These are phyloP conservation scores for Trypoxylus dichotomus DNA, from an alignment of 1,140 invertebrate genomes.

Conservation along the genomic window DNA sequence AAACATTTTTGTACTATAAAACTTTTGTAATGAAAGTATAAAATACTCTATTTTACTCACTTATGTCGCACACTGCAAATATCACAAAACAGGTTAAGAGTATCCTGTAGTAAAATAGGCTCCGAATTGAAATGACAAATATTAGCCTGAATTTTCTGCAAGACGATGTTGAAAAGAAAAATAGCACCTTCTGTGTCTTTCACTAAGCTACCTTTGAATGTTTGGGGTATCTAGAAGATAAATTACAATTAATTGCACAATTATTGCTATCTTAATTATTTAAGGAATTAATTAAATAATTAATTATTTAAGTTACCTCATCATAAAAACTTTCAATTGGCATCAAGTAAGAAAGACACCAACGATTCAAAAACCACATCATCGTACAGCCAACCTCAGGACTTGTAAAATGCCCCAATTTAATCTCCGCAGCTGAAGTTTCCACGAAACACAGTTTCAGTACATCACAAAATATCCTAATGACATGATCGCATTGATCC, in stretches of 20 bases:
- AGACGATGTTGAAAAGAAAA: constrained; percentile 46
- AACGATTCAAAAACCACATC: constrained; percentile 80
- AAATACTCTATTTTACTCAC: too few relatives aligned
- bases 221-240: constrained; percentile 48
- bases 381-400: constrained; percentile 78
- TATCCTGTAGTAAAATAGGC: constrained; percentile 49
- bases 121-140: constrained; percentile 50
- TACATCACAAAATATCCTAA: constrained; percentile 67
- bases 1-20: too few relatives aligned
- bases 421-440: constrained; percentile 63
- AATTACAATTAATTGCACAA: not conserved
- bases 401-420: constrained; percentile 68
- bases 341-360: constrained; percentile 75
- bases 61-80: constrained; percentile 48
- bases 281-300: too few relatives aligned
- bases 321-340: constrained; percentile 69
- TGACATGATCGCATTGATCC: constrained; percentile 63
- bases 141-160: constrained; percentile 51
- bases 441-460: constrained; percentile 72
- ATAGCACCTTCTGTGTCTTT: constrained; percentile 51
- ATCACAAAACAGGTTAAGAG: constrained; percentile 49
- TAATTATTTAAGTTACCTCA: constrained; percentile 62
- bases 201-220: constrained; percentile 47
- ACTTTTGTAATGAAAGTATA: too few relatives aligned
- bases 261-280: too few relatives aligned